Base-by-base conservation (phyloP, 2,113 vertebrate species). In the Chauna torquata region DNA sequence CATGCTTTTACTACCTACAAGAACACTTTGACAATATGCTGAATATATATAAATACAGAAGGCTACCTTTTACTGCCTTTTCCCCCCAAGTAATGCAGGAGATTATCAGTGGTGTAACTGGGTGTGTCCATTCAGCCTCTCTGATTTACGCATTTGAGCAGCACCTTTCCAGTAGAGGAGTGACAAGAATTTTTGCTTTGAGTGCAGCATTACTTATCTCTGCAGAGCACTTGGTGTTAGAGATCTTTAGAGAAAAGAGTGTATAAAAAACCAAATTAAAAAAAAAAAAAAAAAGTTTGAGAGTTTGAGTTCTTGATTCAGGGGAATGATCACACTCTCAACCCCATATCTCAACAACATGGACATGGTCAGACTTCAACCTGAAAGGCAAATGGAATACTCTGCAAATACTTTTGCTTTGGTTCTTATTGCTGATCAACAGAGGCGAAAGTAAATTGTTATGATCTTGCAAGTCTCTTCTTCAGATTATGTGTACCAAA, bases 401-500 rank as follows among this genome's bases (percentile, higher is more conserved):
- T 2, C 36, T 70, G 64, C 30, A 77, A 13, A 8, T 28, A 36
- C 27, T 47, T 86, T 34, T 38, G 44, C 64, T 69, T 25, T 40
- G 23, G 64, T 32, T 83, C 16, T 2, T 20, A 7, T 5, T 55
- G 72, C 30, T 70, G 0, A 13, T 32, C 32, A 54, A 54, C 17
- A 52, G 68, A 32, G 25, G 30, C 16, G 32, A 65, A 49, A 72
- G 24, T 57, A 15, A 62, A 62, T 49, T 36, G 27, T 81, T 4
- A 7, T 11, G 8, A 20, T 68, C 49, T 76, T 2, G 1, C 47
- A 28, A 47, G 40, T 36, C 12, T 77, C 38, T 24, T 71, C n/a
- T 68, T 36, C 23, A 19, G 8, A 22, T 34, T 64, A 28, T 0
- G 1, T 52, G 2, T 1, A 12, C 11, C 30, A 10, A n/a, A 61